phyloP scores from a whole-genome alignment of 2,888 invertebrate species.

The Smittia aterrima region DNA sequence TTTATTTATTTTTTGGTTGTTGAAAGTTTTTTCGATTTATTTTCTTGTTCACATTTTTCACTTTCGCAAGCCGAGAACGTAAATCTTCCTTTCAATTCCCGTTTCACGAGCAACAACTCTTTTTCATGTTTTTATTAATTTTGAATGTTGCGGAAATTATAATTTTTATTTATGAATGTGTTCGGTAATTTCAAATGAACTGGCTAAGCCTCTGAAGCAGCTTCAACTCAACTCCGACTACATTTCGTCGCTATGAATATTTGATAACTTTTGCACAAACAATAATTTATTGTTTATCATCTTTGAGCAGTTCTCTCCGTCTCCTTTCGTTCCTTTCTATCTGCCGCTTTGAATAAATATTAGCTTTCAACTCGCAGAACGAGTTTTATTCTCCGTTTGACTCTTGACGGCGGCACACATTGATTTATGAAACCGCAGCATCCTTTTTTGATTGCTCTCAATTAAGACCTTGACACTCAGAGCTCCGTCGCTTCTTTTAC shows the following conservation, averaged over 20 bases:
- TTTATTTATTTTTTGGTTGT: not conserved
- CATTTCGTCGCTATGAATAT: conserved; percentile 34
- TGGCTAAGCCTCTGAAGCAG: not conserved
- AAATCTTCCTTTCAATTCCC: conserved; percentile 7
- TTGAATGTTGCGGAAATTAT: conserved; percentile 33
- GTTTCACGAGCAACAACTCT: not conserved
- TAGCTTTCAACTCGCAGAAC: conserved; percentile 28
- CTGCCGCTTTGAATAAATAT: conserved; percentile 32
- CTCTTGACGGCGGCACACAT: not conserved
- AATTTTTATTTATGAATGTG: conserved; percentile 24
- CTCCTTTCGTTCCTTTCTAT: too few species aligned
- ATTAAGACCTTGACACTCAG: not conserved
- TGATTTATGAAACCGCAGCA: conserved; percentile 31
- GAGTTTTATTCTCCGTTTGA: not conserved
- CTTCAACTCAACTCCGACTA: not conserved
- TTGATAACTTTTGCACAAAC: conserved; percentile 36
- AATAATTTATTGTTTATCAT: conserved; percentile 39
- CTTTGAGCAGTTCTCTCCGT: conserved; percentile 6
- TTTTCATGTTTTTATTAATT: conserved; percentile 26
- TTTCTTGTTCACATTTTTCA: conserved; percentile 8
- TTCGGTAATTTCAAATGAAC: conserved; percentile 11
- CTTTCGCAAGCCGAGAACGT: conserved; percentile 6
- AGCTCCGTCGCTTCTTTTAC: not conserved
- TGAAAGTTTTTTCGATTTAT: not conserved
- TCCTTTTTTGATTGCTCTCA: conserved; percentile 18